Conservation (phyloP, 1,140 invertebrate genomes). For the Bombus waltoni region DNA sequence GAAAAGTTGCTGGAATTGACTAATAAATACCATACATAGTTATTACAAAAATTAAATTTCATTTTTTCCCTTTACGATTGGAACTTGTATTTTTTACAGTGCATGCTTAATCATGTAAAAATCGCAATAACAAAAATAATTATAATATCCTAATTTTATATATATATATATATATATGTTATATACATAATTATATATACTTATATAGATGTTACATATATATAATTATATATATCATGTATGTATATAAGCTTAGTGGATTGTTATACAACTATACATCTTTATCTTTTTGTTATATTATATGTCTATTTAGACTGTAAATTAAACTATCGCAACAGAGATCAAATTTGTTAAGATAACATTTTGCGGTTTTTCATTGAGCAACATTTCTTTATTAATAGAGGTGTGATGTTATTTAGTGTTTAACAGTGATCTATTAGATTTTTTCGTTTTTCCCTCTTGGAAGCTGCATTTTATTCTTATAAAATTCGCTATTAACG, state of each 20-base stretch:
- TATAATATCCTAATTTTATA: constrained; percentile 34
- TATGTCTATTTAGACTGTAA: constrained; percentile 16
- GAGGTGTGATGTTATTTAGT: constrained; percentile 20
- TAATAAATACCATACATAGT: constrained; percentile 12
- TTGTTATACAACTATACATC: constrained; percentile 28
- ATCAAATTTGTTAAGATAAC: constrained; percentile 30
- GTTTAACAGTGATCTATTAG: not conserved
- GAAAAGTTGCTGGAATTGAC: not conserved
- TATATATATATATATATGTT: not conserved
- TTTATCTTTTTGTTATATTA: not conserved
- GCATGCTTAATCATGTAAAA: constrained; percentile 17
- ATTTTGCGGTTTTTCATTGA: constrained; percentile 5
- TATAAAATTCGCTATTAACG: constrained; percentile 39
- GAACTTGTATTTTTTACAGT: constrained; percentile 16
- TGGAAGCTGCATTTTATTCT: not conserved
- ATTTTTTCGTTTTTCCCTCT: not conserved
- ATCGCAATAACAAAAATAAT: constrained; percentile 42
- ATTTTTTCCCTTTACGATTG: not conserved
- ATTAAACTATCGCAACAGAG: constrained; percentile 38
- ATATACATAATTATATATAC: constrained; percentile 10
- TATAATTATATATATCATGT: not conserved
- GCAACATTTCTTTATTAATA: constrained; percentile 33
- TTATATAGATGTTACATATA: constrained; percentile 2
- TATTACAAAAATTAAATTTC: constrained; percentile 18
- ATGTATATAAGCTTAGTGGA: constrained; percentile 3